These are phyloP conservation scores for Thaumatotibia leucotreta DNA, from an alignment of 1,140 invertebrate genomes.

Conservation along the genomic window DNA sequence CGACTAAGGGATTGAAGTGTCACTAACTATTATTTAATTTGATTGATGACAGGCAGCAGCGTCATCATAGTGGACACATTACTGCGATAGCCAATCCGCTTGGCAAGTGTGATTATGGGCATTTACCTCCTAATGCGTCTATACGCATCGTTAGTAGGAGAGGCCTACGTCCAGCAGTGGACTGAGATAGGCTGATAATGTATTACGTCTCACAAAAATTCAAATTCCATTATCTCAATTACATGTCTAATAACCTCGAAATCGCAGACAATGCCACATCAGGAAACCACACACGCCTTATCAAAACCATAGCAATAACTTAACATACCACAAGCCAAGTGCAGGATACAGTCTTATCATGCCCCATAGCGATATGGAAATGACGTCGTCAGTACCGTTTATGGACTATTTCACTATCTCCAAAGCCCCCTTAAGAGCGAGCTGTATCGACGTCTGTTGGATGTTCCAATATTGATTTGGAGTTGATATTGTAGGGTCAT, in stretches of 20 bases:
- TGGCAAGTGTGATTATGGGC: too few species aligned
- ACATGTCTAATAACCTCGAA: neutral
- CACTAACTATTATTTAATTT: too few species aligned
- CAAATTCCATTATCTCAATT: too few species aligned
- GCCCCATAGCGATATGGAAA: constrained; percentile 32
- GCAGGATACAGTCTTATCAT: constrained; percentile 26
- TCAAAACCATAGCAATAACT: neutral
- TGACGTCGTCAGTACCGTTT: constrained; percentile 26
- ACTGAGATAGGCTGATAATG: too few species aligned
- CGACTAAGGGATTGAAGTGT: too few species aligned
- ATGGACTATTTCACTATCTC: constrained; percentile 38
- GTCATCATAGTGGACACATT: too few species aligned
- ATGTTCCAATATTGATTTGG: neutral
- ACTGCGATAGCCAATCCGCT: too few species aligned
- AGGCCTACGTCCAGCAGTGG: too few species aligned
- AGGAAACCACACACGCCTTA: neutral
- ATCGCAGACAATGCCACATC: neutral
- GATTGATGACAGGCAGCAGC: too few species aligned
- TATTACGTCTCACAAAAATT: too few species aligned
- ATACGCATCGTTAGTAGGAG: too few species aligned
- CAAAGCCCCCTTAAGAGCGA: constrained; percentile 31
- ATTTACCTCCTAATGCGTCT: too few species aligned
- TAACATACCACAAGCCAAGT: neutral
- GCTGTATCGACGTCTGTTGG: constrained; percentile 26
- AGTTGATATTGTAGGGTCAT: neutral